These are phyloP conservation scores for Tragulus kanchil DNA, from an alignment of 2,113 vertebrate species.

Conservation along the genomic window DNA sequence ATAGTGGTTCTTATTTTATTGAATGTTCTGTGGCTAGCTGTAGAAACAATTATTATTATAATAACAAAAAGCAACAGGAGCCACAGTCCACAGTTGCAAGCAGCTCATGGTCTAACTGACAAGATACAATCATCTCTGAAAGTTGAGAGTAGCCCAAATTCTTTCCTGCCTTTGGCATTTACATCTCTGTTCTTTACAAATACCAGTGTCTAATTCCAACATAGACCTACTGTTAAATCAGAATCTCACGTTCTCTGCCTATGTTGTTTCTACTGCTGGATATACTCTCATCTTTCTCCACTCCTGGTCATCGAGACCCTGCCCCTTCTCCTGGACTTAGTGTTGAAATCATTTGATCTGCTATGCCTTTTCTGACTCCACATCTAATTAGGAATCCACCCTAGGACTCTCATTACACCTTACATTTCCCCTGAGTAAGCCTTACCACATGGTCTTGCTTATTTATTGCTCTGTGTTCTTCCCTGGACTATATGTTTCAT, in stretches of 20 bases:
- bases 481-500: neutral
- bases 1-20: neutral
- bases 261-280: neutral
- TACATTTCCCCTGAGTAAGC: neutral
- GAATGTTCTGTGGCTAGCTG: neutral
- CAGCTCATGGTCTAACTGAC: neutral
- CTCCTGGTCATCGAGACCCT: neutral
- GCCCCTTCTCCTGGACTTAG: neutral
- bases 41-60: neutral
- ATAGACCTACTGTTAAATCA: neutral
- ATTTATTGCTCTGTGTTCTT: neutral
- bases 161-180: neutral
- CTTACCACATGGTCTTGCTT: neutral
- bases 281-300: neutral
- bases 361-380: neutral
- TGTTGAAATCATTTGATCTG: neutral
- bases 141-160: neutral
- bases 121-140: neutral
- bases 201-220: neutral
- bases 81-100: neutral
- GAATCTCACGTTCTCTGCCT: neutral
- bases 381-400: neutral
- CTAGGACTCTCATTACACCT: neutral
- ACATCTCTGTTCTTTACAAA: slow-evolving; percentile 4
- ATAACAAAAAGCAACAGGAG: neutral